These are phyloP conservation scores for Hoplostethus atlanticus DNA, from an alignment of 2,797 vertebrate species.

Conservation along the genomic window DNA sequence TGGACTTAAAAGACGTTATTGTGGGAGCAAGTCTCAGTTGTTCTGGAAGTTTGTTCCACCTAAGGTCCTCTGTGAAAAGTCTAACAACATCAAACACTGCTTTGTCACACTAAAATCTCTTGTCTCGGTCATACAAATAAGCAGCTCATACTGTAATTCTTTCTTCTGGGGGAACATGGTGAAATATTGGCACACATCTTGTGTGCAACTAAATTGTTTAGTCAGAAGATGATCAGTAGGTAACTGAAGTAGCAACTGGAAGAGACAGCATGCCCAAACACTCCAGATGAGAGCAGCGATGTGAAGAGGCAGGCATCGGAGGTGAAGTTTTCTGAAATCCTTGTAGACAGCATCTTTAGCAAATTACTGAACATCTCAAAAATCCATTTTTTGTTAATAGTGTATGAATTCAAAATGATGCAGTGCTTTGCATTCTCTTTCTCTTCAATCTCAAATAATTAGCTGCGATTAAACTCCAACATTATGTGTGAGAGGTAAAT, in stretches of 20 bases:
- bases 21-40: too few species aligned
- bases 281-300: too few species aligned
- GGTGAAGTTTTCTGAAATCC: conserved; percentile 17
- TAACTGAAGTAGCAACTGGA: conserved; percentile 7
- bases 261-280: neutral
- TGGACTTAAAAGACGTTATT: too few species aligned
- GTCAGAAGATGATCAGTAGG: conserved; percentile 4
- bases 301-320: neutral
- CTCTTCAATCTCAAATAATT: conserved; percentile 38
- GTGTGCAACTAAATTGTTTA: conserved; percentile 3
- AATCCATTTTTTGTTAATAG: conserved; percentile 11
- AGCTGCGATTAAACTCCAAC: conserved; percentile 44
- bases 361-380: conserved; percentile 3
- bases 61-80: neutral
- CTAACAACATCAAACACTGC: conserved; percentile 8
- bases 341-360: conserved; percentile 23
- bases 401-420: conserved; percentile 36
- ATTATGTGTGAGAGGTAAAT: conserved; percentile 36
- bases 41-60: too few species aligned
- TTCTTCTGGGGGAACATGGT: neutral
- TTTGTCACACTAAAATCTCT: neutral
- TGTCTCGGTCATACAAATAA: neutral
- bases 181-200: conserved; percentile 26
- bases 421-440: neutral
- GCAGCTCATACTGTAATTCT: neutral